Percentiles rank a stretch among this genome's conserved stretches.
Evolutionary conservation across 2,797 vertebrate species (phyloP).

Genomic region (Lindbergichthys nudifrons): DNA sequence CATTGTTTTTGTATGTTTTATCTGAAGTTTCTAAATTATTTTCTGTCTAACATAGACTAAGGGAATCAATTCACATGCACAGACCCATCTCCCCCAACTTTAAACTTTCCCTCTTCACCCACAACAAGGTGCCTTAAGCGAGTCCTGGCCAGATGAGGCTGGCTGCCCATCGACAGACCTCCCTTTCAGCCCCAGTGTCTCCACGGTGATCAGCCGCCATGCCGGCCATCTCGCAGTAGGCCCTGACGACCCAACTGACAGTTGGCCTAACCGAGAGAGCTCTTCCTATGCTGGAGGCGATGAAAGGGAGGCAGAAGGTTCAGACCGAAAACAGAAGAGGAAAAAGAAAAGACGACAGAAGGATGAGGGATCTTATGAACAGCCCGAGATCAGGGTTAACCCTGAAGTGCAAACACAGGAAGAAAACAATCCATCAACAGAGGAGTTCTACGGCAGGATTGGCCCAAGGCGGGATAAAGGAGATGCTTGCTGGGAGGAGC

Average conservation of each 20-base stretch:
- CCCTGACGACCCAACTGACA: conserved; percentile 65
- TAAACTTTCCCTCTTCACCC: conserved; percentile 81
- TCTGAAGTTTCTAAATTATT: conserved; percentile 2
- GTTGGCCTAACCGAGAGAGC: conserved; percentile 73
- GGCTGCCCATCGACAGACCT: conserved; percentile 75
- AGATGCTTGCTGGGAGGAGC: conserved; percentile 82
- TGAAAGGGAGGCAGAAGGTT: conserved; percentile 77
- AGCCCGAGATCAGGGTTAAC: conserved; percentile 53
- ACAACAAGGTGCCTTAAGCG: conserved; percentile 82
- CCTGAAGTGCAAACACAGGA: conserved; percentile 59
- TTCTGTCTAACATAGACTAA: conserved; percentile 29
- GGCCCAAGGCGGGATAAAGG: conserved; percentile 74
- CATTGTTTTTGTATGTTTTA: conserved; percentile 10
- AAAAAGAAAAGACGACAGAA: conserved; percentile 86
- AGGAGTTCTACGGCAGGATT: conserved; percentile 70
- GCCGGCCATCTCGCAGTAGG: conserved; percentile 70
- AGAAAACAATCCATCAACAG: conserved; percentile 64
- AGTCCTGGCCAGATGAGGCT: conserved; percentile 77
- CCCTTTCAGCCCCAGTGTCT: conserved; percentile 84
- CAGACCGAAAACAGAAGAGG: conserved; percentile 84
- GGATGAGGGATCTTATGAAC: conserved; percentile 76
- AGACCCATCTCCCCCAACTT: conserved; percentile 36
- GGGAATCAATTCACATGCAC: conserved; percentile 36
- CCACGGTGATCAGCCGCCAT: conserved; percentile 82
- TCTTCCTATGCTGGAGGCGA: conserved; percentile 67